phyloP scores from a whole-genome alignment of 53 echinoderm and acorn worm genomes.

The Actinopyga echinites region DNA sequence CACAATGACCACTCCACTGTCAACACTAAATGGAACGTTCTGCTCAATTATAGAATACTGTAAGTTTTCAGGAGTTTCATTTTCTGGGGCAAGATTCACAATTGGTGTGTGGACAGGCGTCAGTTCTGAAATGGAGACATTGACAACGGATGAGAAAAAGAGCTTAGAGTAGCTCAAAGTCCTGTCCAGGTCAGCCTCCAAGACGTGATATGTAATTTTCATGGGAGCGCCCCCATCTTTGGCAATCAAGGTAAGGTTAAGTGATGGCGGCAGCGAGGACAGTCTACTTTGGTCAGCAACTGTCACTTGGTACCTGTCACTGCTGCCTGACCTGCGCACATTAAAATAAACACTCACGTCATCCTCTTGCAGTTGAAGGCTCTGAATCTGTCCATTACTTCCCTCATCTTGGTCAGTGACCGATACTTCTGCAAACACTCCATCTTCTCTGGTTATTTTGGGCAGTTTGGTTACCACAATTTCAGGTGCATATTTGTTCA shows the following conservation, averaged over 20 bases:
- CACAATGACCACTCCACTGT: slow-evolving; percentile 68
- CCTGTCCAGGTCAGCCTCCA: slow-evolving; percentile 69
- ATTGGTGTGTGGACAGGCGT: slow-evolving; percentile 86
- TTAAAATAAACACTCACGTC: slow-evolving; percentile 66
- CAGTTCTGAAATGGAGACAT: slow-evolving; percentile 73
- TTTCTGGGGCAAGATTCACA: slow-evolving; percentile 66
- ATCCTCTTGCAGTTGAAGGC: slow-evolving; percentile 65
- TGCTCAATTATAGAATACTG: slow-evolving; percentile 68
- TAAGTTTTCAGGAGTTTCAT: slow-evolving; percentile 44
- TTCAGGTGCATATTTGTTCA: slow-evolving; percentile 81
- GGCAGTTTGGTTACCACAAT: slow-evolving; percentile 67
- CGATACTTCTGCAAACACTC: slow-evolving; percentile 73
- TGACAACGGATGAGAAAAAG: slow-evolving; percentile 63
- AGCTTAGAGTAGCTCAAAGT: slow-evolving; percentile 60
- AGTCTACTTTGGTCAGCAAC: slow-evolving; percentile 45
- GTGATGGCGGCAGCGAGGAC: slow-evolving; percentile 37
- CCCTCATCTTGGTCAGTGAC: slow-evolving; percentile 87
- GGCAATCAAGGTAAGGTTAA: slow-evolving; percentile 87
- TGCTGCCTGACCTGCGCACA: slow-evolving; percentile 32
- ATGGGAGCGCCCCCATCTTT: slow-evolving; percentile 78
- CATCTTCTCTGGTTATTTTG: slow-evolving; percentile 64
- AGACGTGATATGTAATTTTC: slow-evolving; percentile 59
- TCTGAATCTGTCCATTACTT: slow-evolving; percentile 71
- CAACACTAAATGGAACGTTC: slow-evolving; percentile 65
- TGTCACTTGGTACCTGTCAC: slow-evolving; percentile 70